Evolutionary conservation across 2,113 vertebrate species (phyloP), one percentile per base, ranked within the genome.

Genomic region (Nymphicus hollandicus): DNA sequence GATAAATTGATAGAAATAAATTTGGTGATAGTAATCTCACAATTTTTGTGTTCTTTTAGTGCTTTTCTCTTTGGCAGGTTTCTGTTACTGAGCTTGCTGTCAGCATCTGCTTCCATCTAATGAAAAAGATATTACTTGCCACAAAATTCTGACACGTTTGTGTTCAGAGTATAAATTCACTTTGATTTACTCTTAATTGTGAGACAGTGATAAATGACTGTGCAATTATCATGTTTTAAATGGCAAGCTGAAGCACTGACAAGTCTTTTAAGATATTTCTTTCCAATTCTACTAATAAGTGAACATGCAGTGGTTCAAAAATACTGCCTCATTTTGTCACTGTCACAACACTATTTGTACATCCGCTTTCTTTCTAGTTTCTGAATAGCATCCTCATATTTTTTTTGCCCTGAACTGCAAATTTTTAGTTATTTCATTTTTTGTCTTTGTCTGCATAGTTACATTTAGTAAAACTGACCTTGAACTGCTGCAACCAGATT

Each of bases 151-250:
- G 87, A 82, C 89, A 79, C 18, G 61, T 91, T 91, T 65, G 7
- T 74, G 33, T 80, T 92, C 58, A 77, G 74, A 53, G 49, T 91
- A 88, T 86, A 94, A 96, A 91, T 84, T 86, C 72, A 72, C 44
- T 92, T 93, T 91, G 60, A 83, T 84, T 83, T 92, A 79, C 43
- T 96, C 91, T 73, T 85, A 95, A 94, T 72, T 89, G 50, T 64
- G 70, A 74, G 87, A 82, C 85, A 95, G 72, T 88, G 89, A 92
- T 89, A 80, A 96, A 95, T 95, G 95, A 70, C 84, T 50, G 13
- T 88, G 82, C 58, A 96, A 97, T 91, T 95, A 96, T 68, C 50
- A 69, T 5, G 6, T 94, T 76, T 68, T 61, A 92, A 95, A 82
- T 78, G 53, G 4, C 63, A 93, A 77, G n/a, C n/a, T 89, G 63